Conservation (phyloP, 2,113 vertebrate species). For the Callaeas wilsoni region DNA sequence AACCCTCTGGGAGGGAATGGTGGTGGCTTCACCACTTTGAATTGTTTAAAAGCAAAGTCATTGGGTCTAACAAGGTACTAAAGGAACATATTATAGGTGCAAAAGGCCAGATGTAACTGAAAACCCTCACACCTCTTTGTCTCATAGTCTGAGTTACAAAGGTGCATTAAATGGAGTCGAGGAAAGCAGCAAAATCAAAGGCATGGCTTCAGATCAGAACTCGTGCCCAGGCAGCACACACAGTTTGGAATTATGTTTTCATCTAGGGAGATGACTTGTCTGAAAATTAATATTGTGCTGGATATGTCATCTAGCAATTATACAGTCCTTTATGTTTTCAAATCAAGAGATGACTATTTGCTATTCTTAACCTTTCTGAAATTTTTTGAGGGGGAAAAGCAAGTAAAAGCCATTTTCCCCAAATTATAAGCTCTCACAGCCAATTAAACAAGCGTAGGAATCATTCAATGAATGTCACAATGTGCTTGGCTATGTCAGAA, state of each 20-base stretch:
- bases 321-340: background rate
- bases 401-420: background rate
- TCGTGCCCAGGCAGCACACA: background rate
- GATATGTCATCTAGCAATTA: background rate
- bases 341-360: background rate
- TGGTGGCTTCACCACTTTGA: background rate
- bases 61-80: background rate
- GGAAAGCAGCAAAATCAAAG: background rate
- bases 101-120: background rate
- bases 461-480: background rate
- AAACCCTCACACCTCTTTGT: background rate
- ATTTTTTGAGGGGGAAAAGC: fast-evolving
- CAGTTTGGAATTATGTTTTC: background rate
- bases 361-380: background rate
- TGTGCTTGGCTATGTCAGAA: background rate
- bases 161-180: background rate
- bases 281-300: background rate
- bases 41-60: background rate
- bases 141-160: background rate
- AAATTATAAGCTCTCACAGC: background rate
- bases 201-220: background rate
- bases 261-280: background rate
- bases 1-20: background rate
- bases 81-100: background rate
- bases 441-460: background rate